A percentile compares a stretch with the other conserved stretches of the same genome.
These are phyloP conservation scores for Pteronotus mesoamericanus DNA, from an alignment of 2,797 vertebrate species.

Conservation along the genomic window DNA sequence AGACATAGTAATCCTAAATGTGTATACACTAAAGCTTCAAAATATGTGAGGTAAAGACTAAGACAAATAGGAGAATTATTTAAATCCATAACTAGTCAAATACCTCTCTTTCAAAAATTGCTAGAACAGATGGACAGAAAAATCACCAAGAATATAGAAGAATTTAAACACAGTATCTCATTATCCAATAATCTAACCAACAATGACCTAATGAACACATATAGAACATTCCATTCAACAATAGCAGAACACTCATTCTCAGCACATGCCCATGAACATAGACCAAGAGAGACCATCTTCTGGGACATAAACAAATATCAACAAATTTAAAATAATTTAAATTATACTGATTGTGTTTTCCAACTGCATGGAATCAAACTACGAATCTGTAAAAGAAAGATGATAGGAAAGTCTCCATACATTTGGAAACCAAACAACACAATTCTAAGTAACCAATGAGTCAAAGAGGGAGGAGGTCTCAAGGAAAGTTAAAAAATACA, in stretches of 20 bases:
- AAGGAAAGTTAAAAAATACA: neutral
- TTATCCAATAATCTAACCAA: neutral
- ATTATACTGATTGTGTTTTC: neutral
- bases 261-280: neutral
- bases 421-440: neutral
- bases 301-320: neutral
- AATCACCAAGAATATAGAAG: neutral
- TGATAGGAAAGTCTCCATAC: neutral
- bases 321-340: neutral
- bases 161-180: neutral
- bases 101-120: neutral
- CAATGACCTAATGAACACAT: neutral
- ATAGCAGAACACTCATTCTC: neutral
- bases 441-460: neutral
- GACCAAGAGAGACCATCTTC: neutral
- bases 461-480: neutral
- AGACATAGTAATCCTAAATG: neutral
- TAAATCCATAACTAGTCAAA: neutral
- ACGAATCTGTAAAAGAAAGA: neutral
- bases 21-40: neutral
- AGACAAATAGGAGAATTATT: neutral
- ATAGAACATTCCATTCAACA: neutral
- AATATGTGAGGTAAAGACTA: neutral
- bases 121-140: neutral
- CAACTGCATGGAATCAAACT: neutral